Percentiles rank a stretch among this genome's conserved stretches.
phyloP scores from a whole-genome alignment of 2,797 vertebrate genomes.

The Oreochromis grahami region DNA sequence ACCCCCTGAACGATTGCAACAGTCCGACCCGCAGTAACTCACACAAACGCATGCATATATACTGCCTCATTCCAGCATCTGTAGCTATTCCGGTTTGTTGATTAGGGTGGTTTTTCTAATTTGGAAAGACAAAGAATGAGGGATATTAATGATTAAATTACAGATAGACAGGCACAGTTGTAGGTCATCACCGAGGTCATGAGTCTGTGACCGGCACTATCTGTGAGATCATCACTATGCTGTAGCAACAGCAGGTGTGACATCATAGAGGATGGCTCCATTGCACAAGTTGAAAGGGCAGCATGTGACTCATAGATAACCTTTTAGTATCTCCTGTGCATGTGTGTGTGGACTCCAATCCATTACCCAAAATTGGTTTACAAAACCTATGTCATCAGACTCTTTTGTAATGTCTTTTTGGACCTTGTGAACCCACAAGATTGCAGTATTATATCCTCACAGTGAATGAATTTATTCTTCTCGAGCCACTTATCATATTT shows the following conservation, averaged over 20 bases:
- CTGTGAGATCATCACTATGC: constrained; percentile 29
- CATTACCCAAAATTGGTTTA: constrained; percentile 60
- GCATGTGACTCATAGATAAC: constrained; percentile 59
- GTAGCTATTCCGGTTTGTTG: neutral
- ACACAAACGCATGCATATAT: neutral
- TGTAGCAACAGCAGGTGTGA: constrained; percentile 41
- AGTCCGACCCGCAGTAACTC: neutral
- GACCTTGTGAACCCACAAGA: constrained; percentile 35
- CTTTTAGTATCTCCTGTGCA: constrained; percentile 36
- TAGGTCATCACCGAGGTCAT: constrained; percentile 57
- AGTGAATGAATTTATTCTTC: constrained; percentile 18
- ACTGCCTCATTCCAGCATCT: neutral
- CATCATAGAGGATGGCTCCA: constrained; percentile 24
- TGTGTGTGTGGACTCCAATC: neutral
- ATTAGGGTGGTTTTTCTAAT: constrained; percentile 22
- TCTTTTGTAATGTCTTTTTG: constrained; percentile 51
- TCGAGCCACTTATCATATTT: constrained; percentile 32
- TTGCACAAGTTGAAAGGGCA: constrained; percentile 34
- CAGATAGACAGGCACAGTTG: constrained; percentile 9
- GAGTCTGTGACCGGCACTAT: constrained; percentile 27
- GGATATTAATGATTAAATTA: constrained; percentile 18
- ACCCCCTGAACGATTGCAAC: constrained; percentile 37
- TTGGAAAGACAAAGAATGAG: constrained; percentile 10
- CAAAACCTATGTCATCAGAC: constrained; percentile 48
- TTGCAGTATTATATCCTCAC: constrained; percentile 31